phyloP scores from a whole-genome alignment of 2,113 vertebrate genomes.

The Papio anubis region DNA sequence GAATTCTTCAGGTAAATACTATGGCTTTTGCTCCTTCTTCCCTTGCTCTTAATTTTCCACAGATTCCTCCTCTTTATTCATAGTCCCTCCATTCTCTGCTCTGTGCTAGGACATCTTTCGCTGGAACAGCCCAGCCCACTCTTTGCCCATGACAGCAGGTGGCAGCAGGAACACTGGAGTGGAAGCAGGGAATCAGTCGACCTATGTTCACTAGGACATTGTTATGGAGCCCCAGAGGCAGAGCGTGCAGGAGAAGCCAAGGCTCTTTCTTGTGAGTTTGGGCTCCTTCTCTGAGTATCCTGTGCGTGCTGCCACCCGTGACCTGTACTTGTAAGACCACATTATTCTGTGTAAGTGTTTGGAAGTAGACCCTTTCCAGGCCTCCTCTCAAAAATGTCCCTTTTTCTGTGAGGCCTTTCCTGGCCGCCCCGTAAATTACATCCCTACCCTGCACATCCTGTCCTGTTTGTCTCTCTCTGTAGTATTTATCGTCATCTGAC shows the following conservation, averaged over 20 bases:
- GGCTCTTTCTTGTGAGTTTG: no score
- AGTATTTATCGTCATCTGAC: neutral
- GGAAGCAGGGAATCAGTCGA: neutral
- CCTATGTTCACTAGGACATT: neutral
- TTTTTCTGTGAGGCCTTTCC: neutral
- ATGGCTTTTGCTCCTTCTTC: neutral
- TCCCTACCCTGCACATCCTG: no score
- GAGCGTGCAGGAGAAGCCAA: neutral
- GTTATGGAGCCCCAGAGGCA: neutral
- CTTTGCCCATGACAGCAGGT: neutral
- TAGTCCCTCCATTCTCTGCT: neutral
- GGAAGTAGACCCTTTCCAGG: neutral
- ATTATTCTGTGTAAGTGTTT: neutral
- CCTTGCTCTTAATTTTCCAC: neutral
- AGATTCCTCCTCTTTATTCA: neutral
- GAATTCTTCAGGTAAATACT: neutral
- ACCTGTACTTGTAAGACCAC: neutral
- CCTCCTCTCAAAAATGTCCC: neutral
- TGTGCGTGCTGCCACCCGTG: neutral
- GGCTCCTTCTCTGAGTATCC: neutral
- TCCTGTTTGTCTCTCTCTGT: neutral
- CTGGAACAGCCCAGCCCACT: neutral
- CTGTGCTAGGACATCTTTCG: neutral
- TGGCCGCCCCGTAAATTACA: neutral
- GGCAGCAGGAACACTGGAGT: neutral